Percentiles rank a stretch among this genome's conserved stretches.
These are phyloP conservation scores for Sympetrum striolatum DNA, from an alignment of 2,888 invertebrate species.

Conservation along the genomic window DNA sequence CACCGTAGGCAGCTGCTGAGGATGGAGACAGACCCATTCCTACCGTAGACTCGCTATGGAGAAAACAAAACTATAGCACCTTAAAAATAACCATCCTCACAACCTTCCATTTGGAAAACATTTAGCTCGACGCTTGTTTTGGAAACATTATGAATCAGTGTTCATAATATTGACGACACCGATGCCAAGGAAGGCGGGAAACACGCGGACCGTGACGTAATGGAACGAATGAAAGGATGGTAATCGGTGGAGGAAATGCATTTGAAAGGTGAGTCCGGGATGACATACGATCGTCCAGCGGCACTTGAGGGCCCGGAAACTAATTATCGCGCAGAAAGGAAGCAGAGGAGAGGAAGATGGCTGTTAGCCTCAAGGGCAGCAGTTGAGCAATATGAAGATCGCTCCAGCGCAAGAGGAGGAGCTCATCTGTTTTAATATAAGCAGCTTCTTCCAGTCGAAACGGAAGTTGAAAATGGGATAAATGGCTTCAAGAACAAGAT, in stretches of 20 bases:
- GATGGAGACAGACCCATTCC: too few relatives aligned
- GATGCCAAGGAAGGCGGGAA: constrained; percentile 20
- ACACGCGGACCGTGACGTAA: neutral
- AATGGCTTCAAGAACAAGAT: too few relatives aligned
- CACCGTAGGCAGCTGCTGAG: too few relatives aligned
- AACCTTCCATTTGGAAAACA: neutral
- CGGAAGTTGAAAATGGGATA: too few relatives aligned
- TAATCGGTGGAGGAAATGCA: neutral
- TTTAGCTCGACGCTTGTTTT: neutral
- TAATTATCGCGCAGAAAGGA: neutral
- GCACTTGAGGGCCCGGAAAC: neutral
- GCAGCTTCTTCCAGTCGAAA: too few relatives aligned
- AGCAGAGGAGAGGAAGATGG: neutral
- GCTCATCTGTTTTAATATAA: too few relatives aligned
- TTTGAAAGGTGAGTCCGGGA: neutral
- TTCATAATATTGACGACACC: neutral
- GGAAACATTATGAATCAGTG: neutral
- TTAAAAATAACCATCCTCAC: neutral
- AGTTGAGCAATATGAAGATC: neutral
- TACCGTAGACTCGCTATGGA: too few relatives aligned
- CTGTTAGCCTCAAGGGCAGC: neutral
- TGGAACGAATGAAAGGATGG: neutral
- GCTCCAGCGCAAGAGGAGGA: neutral
- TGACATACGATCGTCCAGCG: neutral
- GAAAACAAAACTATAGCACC: too few relatives aligned